phyloP scores from a whole-genome alignment of 2,113 vertebrate species.

The Laticauda laticaudata region DNA sequence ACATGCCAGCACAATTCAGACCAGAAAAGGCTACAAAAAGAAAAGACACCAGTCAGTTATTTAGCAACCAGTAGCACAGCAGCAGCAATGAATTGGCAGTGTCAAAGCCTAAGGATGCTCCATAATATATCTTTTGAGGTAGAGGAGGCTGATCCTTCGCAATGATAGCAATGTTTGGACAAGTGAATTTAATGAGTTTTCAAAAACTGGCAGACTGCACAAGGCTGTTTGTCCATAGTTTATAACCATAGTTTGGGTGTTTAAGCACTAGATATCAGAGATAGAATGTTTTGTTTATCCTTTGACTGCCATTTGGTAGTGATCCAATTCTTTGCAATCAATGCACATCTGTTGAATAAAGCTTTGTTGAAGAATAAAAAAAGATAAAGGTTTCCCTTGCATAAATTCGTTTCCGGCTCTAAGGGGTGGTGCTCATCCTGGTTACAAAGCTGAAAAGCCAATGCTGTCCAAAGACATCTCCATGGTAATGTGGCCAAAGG shows the following conservation, averaged over 20 bases:
- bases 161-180: neutral
- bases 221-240: neutral
- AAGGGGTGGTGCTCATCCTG: no score
- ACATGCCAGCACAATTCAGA: neutral
- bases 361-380: no score
- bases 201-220: neutral
- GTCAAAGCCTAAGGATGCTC: neutral
- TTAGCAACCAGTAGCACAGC: neutral
- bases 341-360: neutral
- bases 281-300: neutral
- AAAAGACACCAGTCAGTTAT: neutral
- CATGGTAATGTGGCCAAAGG: no score
- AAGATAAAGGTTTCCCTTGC: no score
- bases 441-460: no score
- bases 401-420: no score
- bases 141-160: neutral
- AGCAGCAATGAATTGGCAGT: neutral
- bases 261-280: neutral
- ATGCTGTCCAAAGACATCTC: no score
- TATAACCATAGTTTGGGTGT: neutral
- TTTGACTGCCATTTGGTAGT: neutral
- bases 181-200: neutral
- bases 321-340: neutral
- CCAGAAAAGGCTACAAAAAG: neutral
- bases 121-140: neutral